Conservation (phyloP, 1,140 invertebrate genomes). For the Maniola jurtina region DNA sequence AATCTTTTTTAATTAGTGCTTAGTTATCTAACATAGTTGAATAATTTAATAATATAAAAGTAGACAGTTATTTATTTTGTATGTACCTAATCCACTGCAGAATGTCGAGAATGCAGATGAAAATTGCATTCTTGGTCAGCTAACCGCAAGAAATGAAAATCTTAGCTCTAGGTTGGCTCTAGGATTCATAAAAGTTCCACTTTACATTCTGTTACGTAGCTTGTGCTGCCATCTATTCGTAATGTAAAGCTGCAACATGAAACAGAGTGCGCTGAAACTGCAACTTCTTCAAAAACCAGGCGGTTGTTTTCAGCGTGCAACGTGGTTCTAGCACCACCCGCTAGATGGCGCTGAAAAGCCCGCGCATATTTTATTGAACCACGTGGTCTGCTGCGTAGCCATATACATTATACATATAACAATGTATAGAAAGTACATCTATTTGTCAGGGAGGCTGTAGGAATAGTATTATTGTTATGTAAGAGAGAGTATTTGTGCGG, state of each 20-base stretch:
- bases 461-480: constrained; percentile 74
- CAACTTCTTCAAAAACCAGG: constrained; percentile 29
- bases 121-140: constrained; percentile 18
- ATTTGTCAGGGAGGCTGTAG: constrained; percentile 68
- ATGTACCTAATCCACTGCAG: constrained; percentile 12
- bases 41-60: too few relatives aligned
- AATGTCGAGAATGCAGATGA: constrained; percentile 4
- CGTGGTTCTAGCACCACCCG: constrained; percentile 50
- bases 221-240: constrained; percentile 20
- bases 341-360: constrained; percentile 57
- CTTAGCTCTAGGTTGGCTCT: neutral
- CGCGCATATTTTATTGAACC: constrained; percentile 65
- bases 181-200: neutral
- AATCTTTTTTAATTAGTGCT: neutral
- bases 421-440: constrained; percentile 28
- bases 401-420: constrained; percentile 31
- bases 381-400: constrained; percentile 48
- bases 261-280: constrained; percentile 8
- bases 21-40: neutral
- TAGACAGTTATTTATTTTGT: neutral
- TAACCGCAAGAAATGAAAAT: neutral
- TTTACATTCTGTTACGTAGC: neutral
- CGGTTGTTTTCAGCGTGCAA: constrained; percentile 14
- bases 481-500: constrained; percentile 70
- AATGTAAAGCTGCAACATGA: constrained; percentile 8